These are phyloP conservation scores for Discoglossus pictus DNA, from an alignment of 2,797 vertebrate genomes.

Conservation along the genomic window DNA sequence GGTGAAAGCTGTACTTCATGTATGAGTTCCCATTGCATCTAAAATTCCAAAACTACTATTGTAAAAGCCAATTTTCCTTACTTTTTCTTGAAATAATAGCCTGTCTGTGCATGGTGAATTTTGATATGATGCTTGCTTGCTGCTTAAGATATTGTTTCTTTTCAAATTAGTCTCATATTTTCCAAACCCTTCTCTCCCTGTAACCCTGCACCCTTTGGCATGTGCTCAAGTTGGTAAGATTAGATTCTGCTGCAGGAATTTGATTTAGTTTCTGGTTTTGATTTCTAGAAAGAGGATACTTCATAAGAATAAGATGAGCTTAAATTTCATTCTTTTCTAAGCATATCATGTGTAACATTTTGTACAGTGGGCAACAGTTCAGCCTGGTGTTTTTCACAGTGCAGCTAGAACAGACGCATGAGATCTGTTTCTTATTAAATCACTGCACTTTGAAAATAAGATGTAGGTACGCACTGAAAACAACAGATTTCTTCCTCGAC, in stretches of 20 bases:
- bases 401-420: conserved; percentile 28
- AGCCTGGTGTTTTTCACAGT: conserved; percentile 33
- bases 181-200: conserved; percentile 59
- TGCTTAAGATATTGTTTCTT: conserved; percentile 64
- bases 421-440: conserved; percentile 39
- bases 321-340: conserved; percentile 48
- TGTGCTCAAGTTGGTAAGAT: conserved; percentile 62
- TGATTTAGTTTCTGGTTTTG: conserved; percentile 69
- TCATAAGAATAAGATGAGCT: conserved; percentile 47
- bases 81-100: conserved; percentile 59
- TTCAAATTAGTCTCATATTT: conserved; percentile 69
- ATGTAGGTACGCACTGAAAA: too few relatives aligned
- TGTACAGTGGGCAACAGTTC: conserved; percentile 42
- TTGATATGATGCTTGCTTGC: conserved; percentile 62
- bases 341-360: conserved; percentile 47
- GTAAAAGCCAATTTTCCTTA: conserved; percentile 47
- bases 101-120: conserved; percentile 64
- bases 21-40: conserved; percentile 51
- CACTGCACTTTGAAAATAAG: not conserved
- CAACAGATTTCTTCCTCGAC: too few relatives aligned
- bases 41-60: conserved; percentile 33
- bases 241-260: conserved; percentile 66
- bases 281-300: conserved; percentile 68
- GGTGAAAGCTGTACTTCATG: conserved; percentile 54
- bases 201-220: conserved; percentile 61